Evolutionary conservation across 2,888 invertebrate species (phyloP).

Genomic region (Melanotus villosus): DNA sequence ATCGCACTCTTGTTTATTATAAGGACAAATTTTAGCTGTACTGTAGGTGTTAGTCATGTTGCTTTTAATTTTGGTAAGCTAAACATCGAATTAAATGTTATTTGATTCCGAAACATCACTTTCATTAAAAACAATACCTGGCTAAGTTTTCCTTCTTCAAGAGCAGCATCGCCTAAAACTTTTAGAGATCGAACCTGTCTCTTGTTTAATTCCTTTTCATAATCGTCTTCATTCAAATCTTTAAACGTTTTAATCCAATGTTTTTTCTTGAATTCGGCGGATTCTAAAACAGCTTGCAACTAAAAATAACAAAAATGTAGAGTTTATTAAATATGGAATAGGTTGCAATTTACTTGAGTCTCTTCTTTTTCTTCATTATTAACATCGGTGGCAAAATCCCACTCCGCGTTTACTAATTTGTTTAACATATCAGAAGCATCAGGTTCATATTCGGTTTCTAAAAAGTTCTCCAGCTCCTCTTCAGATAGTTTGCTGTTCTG

Average conservation of each 20-base stretch:
- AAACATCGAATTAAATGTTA: not conserved
- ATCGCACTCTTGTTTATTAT: constrained; percentile 62
- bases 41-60: constrained; percentile 64
- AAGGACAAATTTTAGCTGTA: constrained; percentile 68
- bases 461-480: constrained; percentile 50
- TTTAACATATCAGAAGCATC: constrained; percentile 57
- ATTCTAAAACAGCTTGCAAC: constrained; percentile 53
- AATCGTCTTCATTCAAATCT: constrained; percentile 61
- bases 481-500: constrained; percentile 66
- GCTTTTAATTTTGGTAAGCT: constrained; percentile 36
- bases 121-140: constrained; percentile 56
- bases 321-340: too few species aligned
- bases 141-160: constrained; percentile 62
- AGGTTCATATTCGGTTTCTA: constrained; percentile 54
- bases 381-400: constrained; percentile 64
- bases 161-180: constrained; percentile 68
- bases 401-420: constrained; percentile 60
- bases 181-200: constrained; percentile 68
- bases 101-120: not conserved
- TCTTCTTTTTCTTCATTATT: constrained; percentile 55
- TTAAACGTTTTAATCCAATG: constrained; percentile 65
- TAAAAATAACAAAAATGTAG: constrained; percentile 26
- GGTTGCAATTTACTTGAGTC: constrained; percentile 46
- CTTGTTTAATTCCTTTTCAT: constrained; percentile 63
- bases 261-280: constrained; percentile 63